Percentiles rank a stretch among this genome's conserved stretches.
Conservation (phyloP, 1,140 invertebrate genomes). For the Copidosoma floridanum region DNA sequence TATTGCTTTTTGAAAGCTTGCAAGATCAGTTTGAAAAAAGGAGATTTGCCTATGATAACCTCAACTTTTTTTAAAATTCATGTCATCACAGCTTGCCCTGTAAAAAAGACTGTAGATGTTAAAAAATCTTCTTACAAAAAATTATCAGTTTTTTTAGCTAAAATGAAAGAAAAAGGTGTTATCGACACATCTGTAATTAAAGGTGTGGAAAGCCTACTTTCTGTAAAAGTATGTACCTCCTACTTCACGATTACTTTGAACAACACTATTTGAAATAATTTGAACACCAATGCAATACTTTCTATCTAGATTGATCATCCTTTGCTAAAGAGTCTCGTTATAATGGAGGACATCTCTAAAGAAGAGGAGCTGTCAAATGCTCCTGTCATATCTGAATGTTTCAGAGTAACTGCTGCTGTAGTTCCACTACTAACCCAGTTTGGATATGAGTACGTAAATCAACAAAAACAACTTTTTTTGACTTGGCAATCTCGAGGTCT, state of each 20-base stretch:
- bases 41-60: slow-evolving; percentile 68
- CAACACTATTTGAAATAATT: neutral
- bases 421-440: slow-evolving; percentile 63
- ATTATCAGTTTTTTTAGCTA: slow-evolving; percentile 74
- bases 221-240: slow-evolving; percentile 56
- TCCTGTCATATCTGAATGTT: slow-evolving; percentile 64
- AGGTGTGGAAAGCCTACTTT: slow-evolving; percentile 58
- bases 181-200: slow-evolving; percentile 61
- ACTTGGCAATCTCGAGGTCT: no score
- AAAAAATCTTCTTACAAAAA: slow-evolving; percentile 91
- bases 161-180: slow-evolving; percentile 58
- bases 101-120: slow-evolving; percentile 69
- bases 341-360: slow-evolving; percentile 37
- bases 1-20: slow-evolving; percentile 77
- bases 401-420: slow-evolving; percentile 67
- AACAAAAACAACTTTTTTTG: neutral
- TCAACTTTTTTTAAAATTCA: slow-evolving; percentile 79
- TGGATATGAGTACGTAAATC: slow-evolving; percentile 60
- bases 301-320: slow-evolving; percentile 49
- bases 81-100: slow-evolving; percentile 72
- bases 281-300: slow-evolving; percentile 47
- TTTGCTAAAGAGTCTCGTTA: slow-evolving; percentile 40
- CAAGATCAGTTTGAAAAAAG: slow-evolving; percentile 66
- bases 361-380: slow-evolving; percentile 53
- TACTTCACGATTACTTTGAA: neutral